Evolutionary conservation across 2,113 vertebrate species (phyloP), one percentile per base, ranked within the genome.

Genomic region (Blennius ocellaris): DNA sequence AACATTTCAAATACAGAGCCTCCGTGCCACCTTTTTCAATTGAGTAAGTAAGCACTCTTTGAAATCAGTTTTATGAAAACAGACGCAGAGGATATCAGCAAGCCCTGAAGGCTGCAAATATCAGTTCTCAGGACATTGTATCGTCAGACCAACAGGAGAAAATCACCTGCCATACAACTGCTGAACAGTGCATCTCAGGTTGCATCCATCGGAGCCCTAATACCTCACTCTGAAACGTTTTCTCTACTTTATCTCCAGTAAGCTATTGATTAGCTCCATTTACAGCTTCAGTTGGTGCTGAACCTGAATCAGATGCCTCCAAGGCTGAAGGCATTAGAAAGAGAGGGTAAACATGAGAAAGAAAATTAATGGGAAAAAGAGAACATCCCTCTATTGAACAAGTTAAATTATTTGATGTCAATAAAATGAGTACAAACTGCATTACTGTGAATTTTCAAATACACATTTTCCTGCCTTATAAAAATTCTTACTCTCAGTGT

Each of bases 221-320:
- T 38, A 47, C 21, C 45, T 52, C 17, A 51, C 44, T 39, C 15
- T 58, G 5, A n/a, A 47, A 40, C 65, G 60, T n/a, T 58, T 36
- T 11, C 16, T 48, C n/a, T 8, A 11, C 45, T 16, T 71, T 53
- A 49, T 38, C 48, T 59, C 17, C 5, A 65, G 14, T 52, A 5
- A 59, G 48, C 8, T 54, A 71, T 49, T 78, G 53, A 60, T 78
- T 71, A 59, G 54, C 39, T 59, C 43, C 54, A 58, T 39, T 30
- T 52, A 40, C 53, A 30, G 59, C 39, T 64, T 64, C 1, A 52
- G 39, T 17, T 9, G 72, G 49, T 37, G 6, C 6, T 0, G 5
- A 3, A 5, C 47, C 41, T 53, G 41, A 6, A 10, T n/a, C 7
- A 17, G 1, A 40, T 16, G 15, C 7, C 14, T 17, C 14, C 17